Conservation (phyloP, 2,797 vertebrate genomes). For the Zenarchopterus dispar region DNA sequence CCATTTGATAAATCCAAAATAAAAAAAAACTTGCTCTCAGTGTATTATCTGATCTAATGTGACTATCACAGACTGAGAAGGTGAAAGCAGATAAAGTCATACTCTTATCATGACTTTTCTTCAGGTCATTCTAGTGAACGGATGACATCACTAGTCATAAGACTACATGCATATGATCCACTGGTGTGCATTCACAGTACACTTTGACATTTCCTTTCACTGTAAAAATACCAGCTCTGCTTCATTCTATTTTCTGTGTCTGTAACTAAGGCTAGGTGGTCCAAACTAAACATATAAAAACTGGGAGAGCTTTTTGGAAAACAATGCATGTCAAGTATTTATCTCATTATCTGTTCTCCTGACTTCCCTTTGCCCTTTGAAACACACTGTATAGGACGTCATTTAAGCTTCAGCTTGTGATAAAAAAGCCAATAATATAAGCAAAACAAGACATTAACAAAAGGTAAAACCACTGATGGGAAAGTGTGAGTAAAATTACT, state of each 20-base stretch:
- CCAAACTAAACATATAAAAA: not conserved
- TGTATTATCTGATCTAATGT: constrained; percentile 20
- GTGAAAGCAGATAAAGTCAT: constrained; percentile 14
- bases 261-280: not conserved
- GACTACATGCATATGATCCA: constrained; percentile 11
- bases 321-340: not conserved
- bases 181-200: not conserved
- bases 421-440: not conserved
- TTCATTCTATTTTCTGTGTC: not conserved
- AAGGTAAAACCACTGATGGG: not conserved
- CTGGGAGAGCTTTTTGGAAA: not conserved
- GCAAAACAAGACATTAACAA: not conserved
- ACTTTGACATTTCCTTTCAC: not conserved
- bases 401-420: not conserved
- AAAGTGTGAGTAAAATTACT: not conserved
- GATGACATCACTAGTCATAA: constrained; percentile 42
- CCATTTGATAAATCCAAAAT: not conserved
- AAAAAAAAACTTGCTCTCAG: constrained; percentile 1
- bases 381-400: not conserved
- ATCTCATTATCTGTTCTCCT: not conserved
- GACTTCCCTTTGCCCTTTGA: constrained; percentile 38
- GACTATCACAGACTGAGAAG: constrained; percentile 9
- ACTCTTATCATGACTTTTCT: constrained; percentile 16
- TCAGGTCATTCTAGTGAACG: constrained; percentile 14
- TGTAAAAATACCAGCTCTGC: not conserved